Evolutionary conservation across 2,888 invertebrate species (phyloP).

Genomic region (Rhabditoides inermis): DNA sequence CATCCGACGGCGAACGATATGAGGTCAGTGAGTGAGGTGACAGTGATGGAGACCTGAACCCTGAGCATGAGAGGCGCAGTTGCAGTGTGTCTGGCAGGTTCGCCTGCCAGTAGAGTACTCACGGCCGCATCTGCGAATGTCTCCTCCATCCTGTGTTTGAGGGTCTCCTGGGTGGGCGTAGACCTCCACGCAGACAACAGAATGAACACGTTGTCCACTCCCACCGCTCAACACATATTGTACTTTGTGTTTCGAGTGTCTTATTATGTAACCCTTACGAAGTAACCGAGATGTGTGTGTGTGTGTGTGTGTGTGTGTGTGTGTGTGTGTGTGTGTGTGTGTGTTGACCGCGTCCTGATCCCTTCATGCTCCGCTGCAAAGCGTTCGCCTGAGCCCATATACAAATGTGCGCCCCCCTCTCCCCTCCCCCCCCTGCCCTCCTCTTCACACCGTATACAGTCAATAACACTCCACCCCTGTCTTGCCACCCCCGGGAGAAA

Average conservation of each 20-base stretch:
- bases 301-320: too few species aligned
- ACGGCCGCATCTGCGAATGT: conserved; percentile 85
- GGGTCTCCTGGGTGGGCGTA: conserved; percentile 62
- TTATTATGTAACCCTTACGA: not conserved
- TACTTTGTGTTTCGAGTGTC: too few species aligned
- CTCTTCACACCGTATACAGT: not conserved
- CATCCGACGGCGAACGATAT: conserved; percentile 84
- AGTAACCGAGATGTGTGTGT: too few species aligned
- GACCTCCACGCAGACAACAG: conserved; percentile 88
- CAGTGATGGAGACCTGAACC: conserved; percentile 88
- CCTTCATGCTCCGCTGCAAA: too few species aligned
- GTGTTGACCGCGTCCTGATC: too few species aligned
- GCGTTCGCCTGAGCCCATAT: too few species aligned
- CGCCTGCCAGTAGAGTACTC: not conserved
- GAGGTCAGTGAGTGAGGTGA: conserved; percentile 81
- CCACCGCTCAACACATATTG: conserved; percentile 80
- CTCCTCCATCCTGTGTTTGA: conserved; percentile 77
- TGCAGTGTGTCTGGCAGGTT: conserved; percentile 68
- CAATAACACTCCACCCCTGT: not conserved
- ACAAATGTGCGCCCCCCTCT: too few species aligned
- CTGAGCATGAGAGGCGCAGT: too few species aligned
- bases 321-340: too few species aligned
- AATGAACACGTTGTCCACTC: conserved; percentile 90
- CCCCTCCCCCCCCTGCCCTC: conserved; percentile 1
- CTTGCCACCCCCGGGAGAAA: conserved; percentile 3